These are phyloP conservation scores for Drosophila yakuba DNA, from an alignment of 1,140 invertebrate species.

Conservation along the genomic window DNA sequence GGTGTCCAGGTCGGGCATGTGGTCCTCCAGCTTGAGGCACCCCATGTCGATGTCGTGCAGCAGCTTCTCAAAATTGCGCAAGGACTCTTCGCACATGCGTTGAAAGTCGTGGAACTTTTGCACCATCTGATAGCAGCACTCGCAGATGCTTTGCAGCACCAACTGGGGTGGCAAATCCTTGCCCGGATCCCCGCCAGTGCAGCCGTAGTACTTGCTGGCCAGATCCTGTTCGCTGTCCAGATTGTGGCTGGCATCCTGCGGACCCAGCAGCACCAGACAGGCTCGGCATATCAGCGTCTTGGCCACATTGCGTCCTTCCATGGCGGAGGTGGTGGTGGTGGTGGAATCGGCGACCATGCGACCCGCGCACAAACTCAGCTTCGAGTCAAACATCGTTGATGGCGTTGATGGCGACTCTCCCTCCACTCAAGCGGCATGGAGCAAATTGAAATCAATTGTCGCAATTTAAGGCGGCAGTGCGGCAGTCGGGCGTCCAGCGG, in stretches of 20 bases:
- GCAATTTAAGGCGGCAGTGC: conserved; percentile 40
- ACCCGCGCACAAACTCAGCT: conserved; percentile 34
- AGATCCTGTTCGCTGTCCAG: conserved; percentile 53
- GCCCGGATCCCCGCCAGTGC: conserved; percentile 27
- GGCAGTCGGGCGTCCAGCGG: conserved; percentile 33
- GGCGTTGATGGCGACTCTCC: not conserved
- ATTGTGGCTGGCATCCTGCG: conserved; percentile 44
- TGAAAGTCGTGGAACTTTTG: conserved; percentile 69
- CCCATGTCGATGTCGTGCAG: conserved; percentile 24
- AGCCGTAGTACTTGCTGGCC: conserved; percentile 57
- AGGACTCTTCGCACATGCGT: conserved; percentile 71
- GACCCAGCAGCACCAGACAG: conserved; percentile 56
- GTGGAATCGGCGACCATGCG: conserved; percentile 53
- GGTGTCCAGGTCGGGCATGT: not conserved
- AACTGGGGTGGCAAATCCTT: conserved; percentile 21
- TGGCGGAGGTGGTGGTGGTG: not conserved
- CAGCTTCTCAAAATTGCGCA: conserved; percentile 59
- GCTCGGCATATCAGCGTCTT: conserved; percentile 63
- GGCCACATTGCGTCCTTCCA: not conserved
- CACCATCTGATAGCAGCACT: conserved; percentile 68
- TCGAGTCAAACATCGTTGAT: conserved; percentile 48
- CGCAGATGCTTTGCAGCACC: conserved; percentile 65
- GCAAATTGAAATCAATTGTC: conserved; percentile 64
- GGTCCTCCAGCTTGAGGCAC: conserved; percentile 10
- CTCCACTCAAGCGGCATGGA: conserved; percentile 3